Evolutionary conservation across 2,113 vertebrate species (phyloP).

Genomic region (Ceratotherium simum): DNA sequence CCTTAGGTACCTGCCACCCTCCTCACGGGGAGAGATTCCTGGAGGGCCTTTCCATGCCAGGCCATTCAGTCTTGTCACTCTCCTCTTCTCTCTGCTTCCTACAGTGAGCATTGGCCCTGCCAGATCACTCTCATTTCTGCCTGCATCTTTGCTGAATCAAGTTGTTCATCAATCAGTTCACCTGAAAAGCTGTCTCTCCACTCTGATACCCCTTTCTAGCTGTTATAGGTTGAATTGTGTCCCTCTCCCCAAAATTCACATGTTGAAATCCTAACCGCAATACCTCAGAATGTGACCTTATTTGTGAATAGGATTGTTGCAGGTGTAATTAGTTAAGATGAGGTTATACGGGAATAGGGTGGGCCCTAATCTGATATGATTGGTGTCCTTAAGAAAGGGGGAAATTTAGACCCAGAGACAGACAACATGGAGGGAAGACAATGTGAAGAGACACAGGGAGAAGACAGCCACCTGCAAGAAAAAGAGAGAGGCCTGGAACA

Average conservation of each 20-base stretch:
- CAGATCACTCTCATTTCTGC: not conserved
- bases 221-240: not conserved
- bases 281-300: not conserved
- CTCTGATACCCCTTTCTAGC: not conserved
- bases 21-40: not conserved
- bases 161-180: not conserved
- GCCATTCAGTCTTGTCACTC: not conserved
- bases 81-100: not conserved
- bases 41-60: not conserved
- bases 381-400: not conserved
- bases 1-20: not conserved
- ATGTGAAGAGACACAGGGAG: not conserved
- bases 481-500: not conserved
- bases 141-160: not conserved
- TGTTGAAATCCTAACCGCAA: not conserved
- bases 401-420: not conserved
- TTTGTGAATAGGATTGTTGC: not conserved
- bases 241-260: not conserved
- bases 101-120: not conserved
- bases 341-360: not conserved
- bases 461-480: not conserved
- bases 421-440: not conserved
- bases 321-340: not conserved
- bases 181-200: not conserved
- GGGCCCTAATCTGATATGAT: not conserved